Evolutionary conservation across 2,888 invertebrate species (phyloP), one percentile per base, ranked within the genome.

Genomic region (Plagiodera versicolora): DNA sequence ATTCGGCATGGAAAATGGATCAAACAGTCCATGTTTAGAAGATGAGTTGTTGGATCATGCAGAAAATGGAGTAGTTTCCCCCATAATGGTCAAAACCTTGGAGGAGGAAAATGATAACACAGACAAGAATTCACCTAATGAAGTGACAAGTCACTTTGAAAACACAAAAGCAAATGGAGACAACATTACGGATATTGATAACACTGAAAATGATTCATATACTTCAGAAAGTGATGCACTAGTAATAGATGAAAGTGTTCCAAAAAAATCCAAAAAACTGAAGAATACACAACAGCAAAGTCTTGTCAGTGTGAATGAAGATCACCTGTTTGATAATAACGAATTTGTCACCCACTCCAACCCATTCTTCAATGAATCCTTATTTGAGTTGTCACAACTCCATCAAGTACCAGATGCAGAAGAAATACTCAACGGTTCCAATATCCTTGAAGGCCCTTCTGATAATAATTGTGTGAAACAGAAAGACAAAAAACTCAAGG

Each of bases 1-100:
- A 61, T 54, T 64, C 68, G 80, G 78, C 65, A 80, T 80, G 80
- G 80, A 80, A 79, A 77, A 80, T 80, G 80, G 77, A 73, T 71
- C 73, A 69, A 74, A 75, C 66, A 72, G 70, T 58, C 64, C 68
- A 54, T 58, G 69, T 61, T 66, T 72, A 62, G 72, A 71, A 55
- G 64, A 59, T 55, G 68, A 70, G 66, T 63, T 70, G 57, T 59
- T 67, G 44, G 70, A 72, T 56, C 64, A 69, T 60, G 55, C 73
- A 58, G 74, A 74, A 67, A 75, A 79, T 74, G 78, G 77, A 60
- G 73, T 75, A 70, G 69, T 66, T 47, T 63, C 69, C 20, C 68
- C 72, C 47, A 72, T 69, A 63, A 79, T 79, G 79, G 78, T 79
- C 64, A 79, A 78, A 66, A 76, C 75, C 67, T 75, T 78, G n/a